Evolutionary conservation across 2,797 vertebrate genomes (phyloP).

Genomic region (Oophaga sylvatica): DNA sequence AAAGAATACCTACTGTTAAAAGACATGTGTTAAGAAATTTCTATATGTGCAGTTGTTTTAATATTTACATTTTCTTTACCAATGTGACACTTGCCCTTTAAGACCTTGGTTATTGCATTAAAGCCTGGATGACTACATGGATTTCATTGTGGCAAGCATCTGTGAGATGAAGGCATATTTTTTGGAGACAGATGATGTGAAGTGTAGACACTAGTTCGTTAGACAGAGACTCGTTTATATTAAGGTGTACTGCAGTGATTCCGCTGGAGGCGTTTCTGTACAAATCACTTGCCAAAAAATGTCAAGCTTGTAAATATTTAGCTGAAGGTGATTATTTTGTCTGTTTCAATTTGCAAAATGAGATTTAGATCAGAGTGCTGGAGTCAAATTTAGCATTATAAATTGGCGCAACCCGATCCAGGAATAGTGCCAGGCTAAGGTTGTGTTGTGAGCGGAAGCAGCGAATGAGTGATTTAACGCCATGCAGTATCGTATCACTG

Average conservation of each 20-base stretch:
- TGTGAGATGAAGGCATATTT: neutral
- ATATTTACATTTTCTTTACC: neutral
- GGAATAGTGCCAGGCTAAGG: conserved; percentile 22
- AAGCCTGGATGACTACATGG: no score
- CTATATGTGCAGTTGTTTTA: neutral
- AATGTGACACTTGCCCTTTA: neutral
- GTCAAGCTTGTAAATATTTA: conserved; percentile 57
- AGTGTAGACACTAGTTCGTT: neutral
- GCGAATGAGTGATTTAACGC: neutral
- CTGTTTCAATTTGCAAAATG: conserved; percentile 51
- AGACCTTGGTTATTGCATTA: neutral
- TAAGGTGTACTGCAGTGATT: conserved; percentile 26
- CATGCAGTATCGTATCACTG: neutral
- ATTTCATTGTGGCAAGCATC: neutral
- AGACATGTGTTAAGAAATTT: neutral
- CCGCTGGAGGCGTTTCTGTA: conserved; percentile 29
- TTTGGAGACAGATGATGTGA: neutral
- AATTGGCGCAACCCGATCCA: neutral
- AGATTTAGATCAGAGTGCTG: conserved; percentile 42
- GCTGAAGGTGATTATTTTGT: conserved; percentile 51
- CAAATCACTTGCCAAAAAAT: conserved; percentile 44
- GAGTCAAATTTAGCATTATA: neutral
- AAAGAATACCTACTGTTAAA: neutral
- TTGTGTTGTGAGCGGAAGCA: conserved; percentile 7
- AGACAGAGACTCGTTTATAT: neutral